phyloP scores from a whole-genome alignment of 1,140 invertebrate species.

The Dryas iulia region DNA sequence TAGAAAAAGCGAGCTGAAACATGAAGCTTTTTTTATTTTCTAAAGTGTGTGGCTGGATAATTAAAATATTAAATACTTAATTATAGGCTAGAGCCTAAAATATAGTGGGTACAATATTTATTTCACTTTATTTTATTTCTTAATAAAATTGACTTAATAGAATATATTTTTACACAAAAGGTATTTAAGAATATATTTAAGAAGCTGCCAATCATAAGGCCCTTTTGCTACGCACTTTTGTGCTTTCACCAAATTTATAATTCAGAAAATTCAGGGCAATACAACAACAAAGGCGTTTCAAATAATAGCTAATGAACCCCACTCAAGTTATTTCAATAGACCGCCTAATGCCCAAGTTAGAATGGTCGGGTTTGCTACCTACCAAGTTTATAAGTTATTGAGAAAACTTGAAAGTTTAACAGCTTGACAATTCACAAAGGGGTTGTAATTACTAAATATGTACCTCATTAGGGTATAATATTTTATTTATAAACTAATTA shows the following conservation, averaged over 20 bases:
- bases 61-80: no score
- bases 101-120: no score
- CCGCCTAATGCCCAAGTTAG: constrained; percentile 36
- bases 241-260: constrained; percentile 17
- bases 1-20: no score
- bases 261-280: constrained; percentile 30
- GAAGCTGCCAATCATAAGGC: constrained; percentile 6
- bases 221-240: constrained; percentile 12
- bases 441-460: neutral
- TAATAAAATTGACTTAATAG: no score
- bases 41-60: no score
- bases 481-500: no score
- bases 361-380: neutral
- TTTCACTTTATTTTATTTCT: no score
- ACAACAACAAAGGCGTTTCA: constrained; percentile 40
- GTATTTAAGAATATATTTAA: neutral
- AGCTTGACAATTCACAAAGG: neutral
- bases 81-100: no score
- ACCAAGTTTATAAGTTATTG: constrained; percentile 10
- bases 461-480: neutral
- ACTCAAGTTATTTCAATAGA: constrained; percentile 32
- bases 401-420: constrained; percentile 5
- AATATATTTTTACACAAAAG: neutral
- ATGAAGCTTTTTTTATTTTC: no score
- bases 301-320: constrained; percentile 47